A percentile compares a stretch with the other conserved stretches of the same genome.
Evolutionary conservation across 2,888 invertebrate genomes (phyloP).

Genomic region (Anticlea derivata): DNA sequence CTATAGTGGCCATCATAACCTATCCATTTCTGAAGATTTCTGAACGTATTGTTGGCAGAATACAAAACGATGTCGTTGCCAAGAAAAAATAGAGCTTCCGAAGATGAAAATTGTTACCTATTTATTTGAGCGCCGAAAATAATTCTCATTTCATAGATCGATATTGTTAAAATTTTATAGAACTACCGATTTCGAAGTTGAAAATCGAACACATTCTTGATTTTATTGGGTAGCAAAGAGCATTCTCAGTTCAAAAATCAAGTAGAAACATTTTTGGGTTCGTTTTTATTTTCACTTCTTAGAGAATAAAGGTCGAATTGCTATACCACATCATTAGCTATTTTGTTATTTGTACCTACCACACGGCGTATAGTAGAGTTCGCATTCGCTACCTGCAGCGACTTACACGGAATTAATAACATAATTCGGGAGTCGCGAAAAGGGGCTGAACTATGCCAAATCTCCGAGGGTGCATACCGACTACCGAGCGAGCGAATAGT

Average conservation of each 20-base stretch:
- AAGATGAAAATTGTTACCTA: too few relatives aligned
- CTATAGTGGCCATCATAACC: slow-evolving; percentile 59
- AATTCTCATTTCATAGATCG: too few relatives aligned
- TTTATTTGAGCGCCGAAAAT: too few relatives aligned
- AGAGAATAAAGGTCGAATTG: neutral
- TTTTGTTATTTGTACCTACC: neutral
- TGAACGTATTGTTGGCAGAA: slow-evolving; percentile 51
- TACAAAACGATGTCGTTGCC: slow-evolving; percentile 40
- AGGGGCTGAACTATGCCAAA: slow-evolving; percentile 47
- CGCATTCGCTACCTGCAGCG: slow-evolving; percentile 12
- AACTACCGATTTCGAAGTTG: slow-evolving; percentile 2
- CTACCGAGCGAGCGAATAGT: slow-evolving; percentile 39
- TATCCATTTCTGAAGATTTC: slow-evolving; percentile 38
- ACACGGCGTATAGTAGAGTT: slow-evolving; percentile 2
- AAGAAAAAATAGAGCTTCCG: slow-evolving; percentile 7
- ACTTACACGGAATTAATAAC: slow-evolving; percentile 23
- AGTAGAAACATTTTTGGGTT: too few relatives aligned
- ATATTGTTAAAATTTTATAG: too few relatives aligned
- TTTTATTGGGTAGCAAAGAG: neutral
- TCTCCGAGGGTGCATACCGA: slow-evolving; percentile 41
- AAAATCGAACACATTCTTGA: slow-evolving; percentile 10
- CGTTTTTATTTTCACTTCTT: too few relatives aligned
- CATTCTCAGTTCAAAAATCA: neutral
- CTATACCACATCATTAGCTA: neutral
- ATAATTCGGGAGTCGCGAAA: slow-evolving; percentile 24